Evolutionary conservation across 1,140 invertebrate species (phyloP), one percentile per base, ranked within the genome.

Genomic region (Mamestra configurata): DNA sequence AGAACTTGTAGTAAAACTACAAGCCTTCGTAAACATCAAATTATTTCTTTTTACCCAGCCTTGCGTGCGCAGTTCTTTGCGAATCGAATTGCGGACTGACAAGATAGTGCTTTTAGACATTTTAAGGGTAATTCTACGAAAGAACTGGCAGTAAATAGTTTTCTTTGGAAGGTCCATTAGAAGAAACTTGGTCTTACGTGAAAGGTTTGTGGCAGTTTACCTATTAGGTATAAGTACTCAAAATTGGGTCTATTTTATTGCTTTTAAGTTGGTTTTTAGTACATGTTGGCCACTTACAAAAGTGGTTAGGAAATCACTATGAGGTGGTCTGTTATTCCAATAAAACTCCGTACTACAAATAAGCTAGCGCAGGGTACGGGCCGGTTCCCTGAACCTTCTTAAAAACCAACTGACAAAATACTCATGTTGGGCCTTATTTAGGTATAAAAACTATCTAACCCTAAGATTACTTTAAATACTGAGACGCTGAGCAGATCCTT

Each of bases 21-120:
- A 51, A 4, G 3, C 8, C 10, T 24, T 24, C 22, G 53, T 22
- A 55, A 24, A 55, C 53, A 24, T 55, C 7, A 11, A 55, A 13
- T 55, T 3, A 27, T 70, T 49, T 24, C 0, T 37, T n/a, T 49
- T 13, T 24, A 24, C 20, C 66, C 22, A 46, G 15, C 11, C 20
- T 70, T 70, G 66, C 66, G 66, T 70, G 15, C 37, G 66, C 40
- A 46, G 18, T 22, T 18, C 10, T 24, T 40, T 49, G 22, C 4
- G 49, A 70, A 70, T 70, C 66, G 66, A 70, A 70, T 70, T 70
- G 66, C 40, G 11, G 13, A 49, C 66, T 49, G 66, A 70, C 66
- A 70, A 49, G 66, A 70, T 70, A 70, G 66, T 70, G 66, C 40
- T 70, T 70, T 70, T 22, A 70, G 66, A 70, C 40, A 70, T 70